Evolutionary conservation across 2,888 invertebrate species (phyloP).

Genomic region (Drosophila setosimentum): DNA sequence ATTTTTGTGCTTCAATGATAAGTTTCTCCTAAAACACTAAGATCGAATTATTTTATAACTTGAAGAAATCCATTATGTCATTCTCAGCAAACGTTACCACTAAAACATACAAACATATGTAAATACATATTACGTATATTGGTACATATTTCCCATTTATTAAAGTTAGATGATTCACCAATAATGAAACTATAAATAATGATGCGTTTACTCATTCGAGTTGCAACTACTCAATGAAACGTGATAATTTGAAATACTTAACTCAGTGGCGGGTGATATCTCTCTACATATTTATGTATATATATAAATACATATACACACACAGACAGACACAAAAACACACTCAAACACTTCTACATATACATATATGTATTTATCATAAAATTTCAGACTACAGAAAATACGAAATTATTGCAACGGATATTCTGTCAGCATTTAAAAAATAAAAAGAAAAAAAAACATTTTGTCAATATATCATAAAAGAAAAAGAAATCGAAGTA

Average conservation of each 20-base stretch:
- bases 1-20: conserved; percentile 78
- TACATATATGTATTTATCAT: conserved; percentile 39
- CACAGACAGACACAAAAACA: conserved; percentile 1
- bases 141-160: conserved; percentile 68
- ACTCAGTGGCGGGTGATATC: conserved; percentile 79
- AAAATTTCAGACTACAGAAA: conserved; percentile 43
- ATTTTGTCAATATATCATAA: conserved; percentile 35
- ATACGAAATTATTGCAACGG: conserved; percentile 41
- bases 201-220: conserved; percentile 73
- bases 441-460: not conserved
- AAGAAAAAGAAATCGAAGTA: conserved; percentile 19
- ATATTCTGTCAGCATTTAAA: conserved; percentile 51
- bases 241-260: conserved; percentile 78
- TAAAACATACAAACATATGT: conserved; percentile 56
- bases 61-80: conserved; percentile 50
- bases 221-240: conserved; percentile 64
- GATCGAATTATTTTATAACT: conserved; percentile 58
- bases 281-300: conserved; percentile 50
- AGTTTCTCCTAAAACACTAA: conserved; percentile 66
- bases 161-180: conserved; percentile 76
- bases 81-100: conserved; percentile 49
- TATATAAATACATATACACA: conserved; percentile 13
- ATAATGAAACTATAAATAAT: conserved; percentile 54
- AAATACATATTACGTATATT: conserved; percentile 59
- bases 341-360: conserved; percentile 1